Base-by-base conservation (phyloP, 2,888 invertebrate genomes). In the Aleiodes alternator region DNA sequence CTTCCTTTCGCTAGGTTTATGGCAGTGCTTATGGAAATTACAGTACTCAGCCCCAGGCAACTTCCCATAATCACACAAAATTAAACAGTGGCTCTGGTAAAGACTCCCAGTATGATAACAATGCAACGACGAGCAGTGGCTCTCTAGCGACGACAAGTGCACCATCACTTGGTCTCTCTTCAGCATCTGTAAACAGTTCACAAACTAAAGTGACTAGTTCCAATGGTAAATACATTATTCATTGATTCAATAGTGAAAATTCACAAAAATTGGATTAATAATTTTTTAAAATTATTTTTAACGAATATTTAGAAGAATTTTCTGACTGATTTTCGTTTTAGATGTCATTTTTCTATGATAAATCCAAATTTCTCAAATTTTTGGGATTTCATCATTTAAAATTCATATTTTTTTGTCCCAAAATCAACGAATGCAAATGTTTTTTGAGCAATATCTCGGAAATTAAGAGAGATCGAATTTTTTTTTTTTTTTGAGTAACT, bases 201-300 rank as follows among this genome's bases (percentile, higher is more conserved):
- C 89, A 88, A 76, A 87, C 88, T 31, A 89, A 89, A 83, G 87
- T 87, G 5, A 88, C 88, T 5, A 87, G 84, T 83, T 87, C 88
- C 9, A 89, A 87, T 74, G 86, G 88, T 89, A 73, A 81, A 79
- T 76, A 11, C 8, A 8, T 12, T 8, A 9, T 43, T 43, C 9
- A 43, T 64, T 55, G 34, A 29, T 57, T 11, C n/a, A 50, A 31
- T 31, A 55, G 0, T 29, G 4, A 43, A 38, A 38, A 38, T n/a
- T 14, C 55, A 8, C 3, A 8, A 43, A 43, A 38, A 38, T 38
- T 23, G 23, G 23, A 23, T 23, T 23, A 23, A 23, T 1, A 23
- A 23, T 23, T 23, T 23, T 23, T 23, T 23, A n/a, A n/a, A n/a
- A 23, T 23, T 23, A 23, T 23, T 23, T 23, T 23, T 23, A 23